These are phyloP conservation scores for Melanocharis versteri DNA, from an alignment of 2,113 vertebrate genomes.

Conservation along the genomic window DNA sequence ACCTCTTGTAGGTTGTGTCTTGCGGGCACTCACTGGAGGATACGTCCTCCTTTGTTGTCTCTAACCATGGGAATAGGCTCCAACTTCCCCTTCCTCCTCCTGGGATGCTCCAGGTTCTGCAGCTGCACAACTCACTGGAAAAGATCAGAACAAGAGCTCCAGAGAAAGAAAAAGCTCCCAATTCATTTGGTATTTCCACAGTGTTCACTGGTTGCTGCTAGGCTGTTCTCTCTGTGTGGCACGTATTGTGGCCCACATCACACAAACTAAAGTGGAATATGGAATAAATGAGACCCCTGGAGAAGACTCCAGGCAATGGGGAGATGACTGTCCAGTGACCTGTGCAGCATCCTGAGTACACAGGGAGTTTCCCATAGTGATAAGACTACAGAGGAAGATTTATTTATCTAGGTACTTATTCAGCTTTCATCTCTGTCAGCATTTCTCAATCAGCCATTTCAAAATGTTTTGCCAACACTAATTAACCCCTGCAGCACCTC, in stretches of 20 bases:
- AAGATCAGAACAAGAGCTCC: neutral
- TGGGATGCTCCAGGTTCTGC: neutral
- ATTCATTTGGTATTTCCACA: neutral
- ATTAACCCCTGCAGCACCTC: neutral
- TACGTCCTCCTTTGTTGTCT: neutral
- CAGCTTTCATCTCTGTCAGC: neutral
- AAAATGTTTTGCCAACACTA: neutral
- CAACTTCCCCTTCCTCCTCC: neutral
- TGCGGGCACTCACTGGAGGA: accelerated
- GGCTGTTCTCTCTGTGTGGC: neutral
- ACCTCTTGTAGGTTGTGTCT: neutral
- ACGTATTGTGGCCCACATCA: accelerated
- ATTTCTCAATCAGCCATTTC: neutral
- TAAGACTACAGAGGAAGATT: constrained; percentile 6
- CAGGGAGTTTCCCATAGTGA: neutral
- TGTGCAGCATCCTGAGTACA: neutral
- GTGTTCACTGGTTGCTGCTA: neutral
- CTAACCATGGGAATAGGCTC: neutral
- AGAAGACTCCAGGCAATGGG: neutral
- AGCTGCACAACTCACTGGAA: neutral
- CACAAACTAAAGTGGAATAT: neutral
- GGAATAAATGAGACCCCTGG: neutral
- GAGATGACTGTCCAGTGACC: neutral
- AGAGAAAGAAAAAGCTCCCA: neutral
- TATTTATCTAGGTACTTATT: neutral